These are phyloP conservation scores for Hoplostethus atlanticus DNA, from an alignment of 2,797 vertebrate genomes.

Conservation along the genomic window DNA sequence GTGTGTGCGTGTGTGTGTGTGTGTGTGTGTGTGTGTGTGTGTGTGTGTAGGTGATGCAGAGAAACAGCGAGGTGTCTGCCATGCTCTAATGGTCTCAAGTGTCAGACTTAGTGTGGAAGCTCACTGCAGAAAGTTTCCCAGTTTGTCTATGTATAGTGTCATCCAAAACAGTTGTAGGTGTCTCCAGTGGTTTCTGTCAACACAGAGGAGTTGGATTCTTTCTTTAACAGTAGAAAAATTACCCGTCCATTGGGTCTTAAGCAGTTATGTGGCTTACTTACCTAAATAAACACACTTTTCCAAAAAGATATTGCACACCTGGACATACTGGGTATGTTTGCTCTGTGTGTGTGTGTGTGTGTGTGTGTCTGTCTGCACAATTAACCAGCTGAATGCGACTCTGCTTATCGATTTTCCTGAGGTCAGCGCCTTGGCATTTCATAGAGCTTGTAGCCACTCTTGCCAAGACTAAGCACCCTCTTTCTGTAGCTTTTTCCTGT, in stretches of 20 bases:
- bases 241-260: neutral
- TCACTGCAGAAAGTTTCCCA: constrained; percentile 24
- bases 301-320: neutral
- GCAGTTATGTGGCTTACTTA: neutral
- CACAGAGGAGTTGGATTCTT: constrained; percentile 17
- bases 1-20: neutral
- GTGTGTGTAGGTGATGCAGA: constrained; percentile 27
- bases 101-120: constrained; percentile 30
- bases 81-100: constrained; percentile 38
- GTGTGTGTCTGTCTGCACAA: neutral
- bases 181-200: constrained; percentile 28
- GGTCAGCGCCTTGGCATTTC: constrained; percentile 12
- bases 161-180: constrained; percentile 11
- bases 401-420: constrained; percentile 1
- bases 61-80: constrained; percentile 35
- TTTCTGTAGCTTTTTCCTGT: neutral
- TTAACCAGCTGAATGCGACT: too few relatives aligned
- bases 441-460: too few relatives aligned
- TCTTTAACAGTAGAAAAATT: constrained; percentile 6
- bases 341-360: neutral
- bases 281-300: neutral
- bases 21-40: constrained; percentile 9
- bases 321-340: neutral
- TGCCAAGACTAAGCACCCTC: neutral
- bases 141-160: constrained; percentile 34